Percentiles rank a stretch among this genome's conserved stretches.
Conservation (phyloP, 2,888 invertebrate genomes). For the Drosophila kuntzei region DNA sequence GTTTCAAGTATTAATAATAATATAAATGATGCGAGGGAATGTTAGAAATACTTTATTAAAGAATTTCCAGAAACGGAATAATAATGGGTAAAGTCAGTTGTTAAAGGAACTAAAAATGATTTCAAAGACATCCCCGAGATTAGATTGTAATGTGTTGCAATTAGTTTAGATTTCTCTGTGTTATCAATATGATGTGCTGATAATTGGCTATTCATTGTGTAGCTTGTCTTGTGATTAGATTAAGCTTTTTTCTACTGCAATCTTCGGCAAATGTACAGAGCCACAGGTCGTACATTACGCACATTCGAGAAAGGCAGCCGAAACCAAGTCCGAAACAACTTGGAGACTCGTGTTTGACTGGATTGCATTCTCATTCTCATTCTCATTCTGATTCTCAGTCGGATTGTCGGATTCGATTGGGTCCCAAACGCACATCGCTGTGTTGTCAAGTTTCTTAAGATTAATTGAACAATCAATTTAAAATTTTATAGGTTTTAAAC, state of each 20-base stretch:
- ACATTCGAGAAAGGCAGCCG: constrained; percentile 15
- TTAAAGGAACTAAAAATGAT: no score
- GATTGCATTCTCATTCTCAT: constrained; percentile 55
- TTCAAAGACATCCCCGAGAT: no score
- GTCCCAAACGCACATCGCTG: constrained; percentile 49
- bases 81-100: no score
- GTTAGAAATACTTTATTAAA: no score
- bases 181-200: constrained; percentile 6
- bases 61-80: no score
- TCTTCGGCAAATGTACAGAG: constrained; percentile 10
- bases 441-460: constrained; percentile 83
- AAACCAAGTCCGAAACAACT: constrained; percentile 17
- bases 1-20: no score
- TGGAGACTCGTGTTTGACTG: constrained; percentile 34
- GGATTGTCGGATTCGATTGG: constrained; percentile 17
- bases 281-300: constrained; percentile 23
- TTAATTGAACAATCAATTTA: constrained; percentile 85
- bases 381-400: not conserved
- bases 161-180: not conserved
- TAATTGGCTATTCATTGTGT: constrained; percentile 31
- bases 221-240: constrained; percentile 22
- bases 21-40: no score
- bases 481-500: constrained; percentile 84
- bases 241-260: not conserved
- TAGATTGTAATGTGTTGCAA: not conserved